Evolutionary conservation across 2,888 invertebrate genomes (phyloP), one percentile per base, ranked within the genome.

Genomic region (Dioctria linearis): DNA sequence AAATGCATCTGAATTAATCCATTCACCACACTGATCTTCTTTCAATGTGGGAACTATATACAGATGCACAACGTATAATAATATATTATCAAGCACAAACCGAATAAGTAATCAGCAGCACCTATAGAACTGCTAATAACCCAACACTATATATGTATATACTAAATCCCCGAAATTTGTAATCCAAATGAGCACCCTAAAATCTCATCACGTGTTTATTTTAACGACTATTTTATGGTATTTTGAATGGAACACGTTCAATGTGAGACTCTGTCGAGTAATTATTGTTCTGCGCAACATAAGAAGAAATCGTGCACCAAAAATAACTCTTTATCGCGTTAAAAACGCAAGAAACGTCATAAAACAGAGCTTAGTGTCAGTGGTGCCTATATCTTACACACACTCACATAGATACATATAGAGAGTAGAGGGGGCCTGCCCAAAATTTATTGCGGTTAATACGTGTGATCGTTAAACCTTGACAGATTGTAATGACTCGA

Each of bases 231-330:
- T 76, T 76, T 76, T 76, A 76, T 76, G 25, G 76, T 63, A 39
- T 76, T 76, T 76, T 76, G 76, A 76, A 76, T 76, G 63, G 76
- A 76, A 76, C 76, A 76, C 76, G 76, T 76, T 76, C 76, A 46
- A 25, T 8, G n/a, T 5, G 43, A 49, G 76, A 13, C 63, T 42
- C 39, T 11, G 37, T 37, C 39, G 5, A 25, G 51, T 76, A 76
- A 76, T 63, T 63, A 63, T 25, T 25, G 25, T 25, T 25, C 25
- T 40, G 43, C 63, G 57, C 63, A 39, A 9, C 37, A 3, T 13
- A 46, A 49, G 63, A 49, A 37, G 13, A 11, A 8, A 46, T 63
- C 76, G 63, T 63, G 76, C 76, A 76, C 76, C 63, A 59, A 76
- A 76, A 76, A 76, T 76, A 76, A 76, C 76, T 76, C 76, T 63